These are phyloP conservation scores for Anguilla megastoma DNA, from an alignment of 2,797 vertebrate genomes.

Conservation along the genomic window DNA sequence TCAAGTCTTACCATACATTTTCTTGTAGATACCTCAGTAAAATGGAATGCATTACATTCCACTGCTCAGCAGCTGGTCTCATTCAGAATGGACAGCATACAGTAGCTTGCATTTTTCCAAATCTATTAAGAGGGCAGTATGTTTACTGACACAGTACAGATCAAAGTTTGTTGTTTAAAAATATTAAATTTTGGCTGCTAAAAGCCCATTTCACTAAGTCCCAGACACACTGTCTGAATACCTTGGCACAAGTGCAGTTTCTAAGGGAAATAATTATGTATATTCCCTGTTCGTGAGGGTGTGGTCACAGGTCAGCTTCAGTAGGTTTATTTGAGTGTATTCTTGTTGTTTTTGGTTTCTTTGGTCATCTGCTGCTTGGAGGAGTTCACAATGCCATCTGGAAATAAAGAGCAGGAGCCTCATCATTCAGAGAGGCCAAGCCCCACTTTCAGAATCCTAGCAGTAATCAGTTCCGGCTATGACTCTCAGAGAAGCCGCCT, in stretches of 20 bases:
- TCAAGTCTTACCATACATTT: neutral
- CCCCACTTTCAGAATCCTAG: neutral
- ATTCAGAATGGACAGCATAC: neutral
- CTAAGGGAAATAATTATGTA: neutral
- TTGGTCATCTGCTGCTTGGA: neutral
- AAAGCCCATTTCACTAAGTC: neutral
- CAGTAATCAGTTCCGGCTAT: neutral
- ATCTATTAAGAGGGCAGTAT: neutral
- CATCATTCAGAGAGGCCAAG: neutral
- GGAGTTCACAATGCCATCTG: neutral
- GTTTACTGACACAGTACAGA: neutral
- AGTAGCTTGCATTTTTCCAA: neutral
- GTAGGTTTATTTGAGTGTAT: neutral
- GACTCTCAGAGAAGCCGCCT: neutral
- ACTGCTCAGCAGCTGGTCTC: neutral
- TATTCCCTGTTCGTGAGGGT: neutral
- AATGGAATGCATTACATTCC: neutral
- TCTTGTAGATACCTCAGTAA: neutral
- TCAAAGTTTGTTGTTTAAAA: neutral
- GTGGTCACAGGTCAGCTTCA: slow-evolving; percentile 10
- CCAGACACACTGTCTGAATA: neutral
- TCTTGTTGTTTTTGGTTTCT: neutral
- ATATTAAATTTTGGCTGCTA: neutral
- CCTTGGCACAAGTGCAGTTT: neutral
- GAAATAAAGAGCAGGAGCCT: neutral